Conservation (phyloP, 1,140 invertebrate genomes). For the Drosophila oshimai region DNA sequence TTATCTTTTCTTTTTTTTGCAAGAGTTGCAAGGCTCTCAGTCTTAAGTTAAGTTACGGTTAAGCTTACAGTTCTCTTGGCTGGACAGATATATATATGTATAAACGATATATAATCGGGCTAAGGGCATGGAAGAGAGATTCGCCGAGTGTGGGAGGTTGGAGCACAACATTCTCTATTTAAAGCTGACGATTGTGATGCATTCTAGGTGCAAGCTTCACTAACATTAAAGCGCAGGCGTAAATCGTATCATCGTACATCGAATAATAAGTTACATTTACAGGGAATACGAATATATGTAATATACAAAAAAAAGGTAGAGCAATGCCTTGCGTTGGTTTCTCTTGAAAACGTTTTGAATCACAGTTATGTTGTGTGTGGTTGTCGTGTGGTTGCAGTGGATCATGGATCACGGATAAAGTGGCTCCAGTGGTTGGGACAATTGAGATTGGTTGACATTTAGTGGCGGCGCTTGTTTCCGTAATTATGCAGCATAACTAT, state of each 20-base stretch:
- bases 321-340: conserved; percentile 12
- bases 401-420: conserved; percentile 1
- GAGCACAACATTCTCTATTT: conserved; percentile 31
- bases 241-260: neutral
- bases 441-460: neutral
- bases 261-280: neutral
- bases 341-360: conserved; percentile 70
- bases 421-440: conserved; percentile 1
- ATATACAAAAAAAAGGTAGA: conserved; percentile 12
- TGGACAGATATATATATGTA: conserved; percentile 3
- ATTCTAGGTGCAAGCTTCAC: conserved; percentile 1
- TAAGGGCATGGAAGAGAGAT: conserved; percentile 11
- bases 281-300: neutral
- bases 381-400: conserved; percentile 25
- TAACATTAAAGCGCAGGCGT: conserved; percentile 8
- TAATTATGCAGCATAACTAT: conserved; percentile 82
- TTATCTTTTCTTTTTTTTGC: neutral
- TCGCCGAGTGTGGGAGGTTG: neutral
- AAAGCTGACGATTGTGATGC: conserved; percentile 42
- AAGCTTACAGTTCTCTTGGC: conserved; percentile 15
- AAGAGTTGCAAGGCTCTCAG: conserved; percentile 24
- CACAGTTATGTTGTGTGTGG: conserved; percentile 74
- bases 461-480: conserved; percentile 56
- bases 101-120: neutral
- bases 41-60: conserved; percentile 37